Base-by-base conservation (phyloP, 2,797 vertebrate genomes). In the Helarctos malayanus region DNA sequence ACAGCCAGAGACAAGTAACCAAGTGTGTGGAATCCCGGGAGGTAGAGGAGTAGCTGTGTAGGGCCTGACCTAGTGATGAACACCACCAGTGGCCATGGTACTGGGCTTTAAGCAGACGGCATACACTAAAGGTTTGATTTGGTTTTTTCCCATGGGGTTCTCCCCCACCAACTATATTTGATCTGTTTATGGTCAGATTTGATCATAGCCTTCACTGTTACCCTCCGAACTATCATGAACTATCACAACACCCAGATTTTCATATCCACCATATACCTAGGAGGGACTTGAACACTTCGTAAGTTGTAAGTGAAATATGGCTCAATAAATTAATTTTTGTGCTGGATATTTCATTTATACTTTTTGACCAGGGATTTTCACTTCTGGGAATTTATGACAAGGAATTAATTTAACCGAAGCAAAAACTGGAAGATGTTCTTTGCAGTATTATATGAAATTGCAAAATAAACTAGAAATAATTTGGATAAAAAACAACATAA, bases 401-500 rank as follows among this genome's bases (percentile, higher is more conserved):
- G 11, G 7, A 65, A 47, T 0, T n/a, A 90, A 89, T 78, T 45
- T 71, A 87, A 71, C 1, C 73, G 12, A 25, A 83, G 19, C 8
- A 80, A 59, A 95, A 79, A 27, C 19, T 68, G 13, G 21, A 95
- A 92, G 57, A 68, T 91, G 13, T 49, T 32, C 5, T 8, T 23
- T 89, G 32, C 2, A n/a, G 7, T 69, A 41, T 85, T 91, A 47
- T 61, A 59, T 91, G 79, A 73, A 63, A 35, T 49, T 91, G 5
- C 3, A 83, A 91, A 87, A 32, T 68, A 32, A 76, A 84, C 32
- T 87, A 12, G 7, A 90, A 81, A 73, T 38, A 82, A 96, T 78
- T 89, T 80, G 9, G 71, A 57, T 76, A 83, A 21, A 12, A 95
- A 96, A 78, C 2, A 54, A 16, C 15, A 93, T 69, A 32, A 96